Base-by-base conservation (phyloP, 2,888 invertebrate species). In the Limnephilus rhombicus region DNA sequence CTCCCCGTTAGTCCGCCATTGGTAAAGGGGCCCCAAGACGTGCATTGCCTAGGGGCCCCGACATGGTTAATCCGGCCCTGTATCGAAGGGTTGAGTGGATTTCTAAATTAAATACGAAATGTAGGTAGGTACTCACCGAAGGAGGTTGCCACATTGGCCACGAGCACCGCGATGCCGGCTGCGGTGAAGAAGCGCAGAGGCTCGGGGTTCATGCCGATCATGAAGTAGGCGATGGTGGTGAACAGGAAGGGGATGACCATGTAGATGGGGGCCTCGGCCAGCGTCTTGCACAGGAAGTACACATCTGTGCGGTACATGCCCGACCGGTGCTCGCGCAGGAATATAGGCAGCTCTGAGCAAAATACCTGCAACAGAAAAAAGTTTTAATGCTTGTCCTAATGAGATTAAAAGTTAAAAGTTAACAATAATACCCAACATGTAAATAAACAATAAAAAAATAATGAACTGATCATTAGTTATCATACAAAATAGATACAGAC, bases 221-320 rank as follows among this genome's bases (percentile, higher is more conserved):
- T 97, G 95, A 98, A 99, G 95, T 99, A 99, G 2, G 97, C 97
- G 91, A 99, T 97, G 3, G 97, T 96, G 0, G 98, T 98, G 95
- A 99, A 99, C 5, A 99, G 95, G 13, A 98, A 94, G 0, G 99
- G 99, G 81, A 99, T 97, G 11, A 97, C 96, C 0, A 98, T 96
- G 94, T 99, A 99, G 85, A 99, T 97, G 0, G 99, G 99, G 0
- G 98, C 96, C 94, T 99, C 99, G 0, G 98, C 98, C 81, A 99
- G 94, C 0, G 98, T 98, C 96, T 99, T 99, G 91, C 98, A 98
- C 41, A 99, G 95, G 95, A 98, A 99, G 95, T 99, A 99, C 0
- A 99, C 98, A 94, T 98, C 98, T 0, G 98, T 98, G 89, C 99
- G 96, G 94, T 99, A 99, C 97, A 99, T 98, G 81, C 98, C 98